Conservation (phyloP, 2,113 vertebrate genomes). For the Callipepla californica region DNA sequence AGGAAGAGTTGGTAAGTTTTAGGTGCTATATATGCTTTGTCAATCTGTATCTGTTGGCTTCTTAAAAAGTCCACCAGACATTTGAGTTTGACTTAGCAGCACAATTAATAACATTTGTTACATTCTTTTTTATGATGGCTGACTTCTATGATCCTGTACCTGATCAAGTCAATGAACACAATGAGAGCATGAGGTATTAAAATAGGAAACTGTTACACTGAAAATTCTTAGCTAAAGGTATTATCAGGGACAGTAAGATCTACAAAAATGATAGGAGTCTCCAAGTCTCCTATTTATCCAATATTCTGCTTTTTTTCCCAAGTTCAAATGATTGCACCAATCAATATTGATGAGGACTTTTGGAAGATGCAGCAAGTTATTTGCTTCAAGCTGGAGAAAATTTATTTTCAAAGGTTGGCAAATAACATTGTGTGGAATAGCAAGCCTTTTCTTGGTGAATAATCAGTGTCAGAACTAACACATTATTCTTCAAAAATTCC, state of each 20-base stretch:
- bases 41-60: too few relatives aligned
- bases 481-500: background rate
- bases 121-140: background rate
- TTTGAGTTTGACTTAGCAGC: background rate
- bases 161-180: accelerated
- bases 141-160: background rate
- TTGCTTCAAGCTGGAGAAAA: background rate
- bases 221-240: background rate
- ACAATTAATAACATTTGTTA: background rate
- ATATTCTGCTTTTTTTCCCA: background rate
- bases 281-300: background rate
- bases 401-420: background rate
- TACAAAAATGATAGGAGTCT: background rate
- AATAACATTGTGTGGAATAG: background rate
- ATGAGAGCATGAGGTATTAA: background rate
- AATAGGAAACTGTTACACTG: background rate
- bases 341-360: background rate
- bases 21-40: background rate
- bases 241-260: background rate
- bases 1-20: background rate
- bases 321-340: background rate
- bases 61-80: background rate
- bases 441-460: background rate
- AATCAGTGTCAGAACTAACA: background rate
- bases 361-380: background rate